phyloP scores from a whole-genome alignment of 1,140 invertebrate genomes.

The Trinorchestia longiramus region DNA sequence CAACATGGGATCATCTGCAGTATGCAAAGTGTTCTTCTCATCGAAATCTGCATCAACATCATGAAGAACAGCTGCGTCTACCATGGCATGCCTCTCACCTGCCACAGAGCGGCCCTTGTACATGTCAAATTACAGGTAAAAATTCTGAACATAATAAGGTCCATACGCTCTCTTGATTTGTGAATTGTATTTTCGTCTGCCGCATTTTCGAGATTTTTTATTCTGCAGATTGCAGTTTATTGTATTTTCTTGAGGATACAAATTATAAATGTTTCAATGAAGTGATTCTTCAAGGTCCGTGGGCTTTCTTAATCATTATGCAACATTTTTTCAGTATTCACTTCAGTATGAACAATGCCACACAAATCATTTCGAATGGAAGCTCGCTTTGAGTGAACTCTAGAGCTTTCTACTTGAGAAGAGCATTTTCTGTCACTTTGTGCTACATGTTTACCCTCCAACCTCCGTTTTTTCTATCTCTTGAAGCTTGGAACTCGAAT shows the following conservation, averaged over 20 bases:
- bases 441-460: neutral
- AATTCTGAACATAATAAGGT: neutral
- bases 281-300: no score
- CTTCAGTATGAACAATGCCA: neutral
- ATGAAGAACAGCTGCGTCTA: neutral
- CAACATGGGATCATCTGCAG: neutral
- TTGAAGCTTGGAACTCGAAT: neutral
- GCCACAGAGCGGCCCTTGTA: neutral
- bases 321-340: neutral
- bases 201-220: neutral
- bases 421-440: neutral
- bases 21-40: neutral
- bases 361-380: neutral
- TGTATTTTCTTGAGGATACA: no score
- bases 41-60: neutral
- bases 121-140: neutral
- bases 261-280: no score
- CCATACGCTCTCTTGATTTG: neutral
- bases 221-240: no score
- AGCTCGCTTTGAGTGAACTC: no score
- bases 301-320: neutral
- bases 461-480: neutral
- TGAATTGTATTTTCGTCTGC: neutral
- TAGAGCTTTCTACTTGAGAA: no score
- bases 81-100: neutral